Percentiles rank a stretch among this genome's conserved stretches.
Evolutionary conservation across 2,888 invertebrate genomes (phyloP).

Genomic region (Netelia virgata): DNA sequence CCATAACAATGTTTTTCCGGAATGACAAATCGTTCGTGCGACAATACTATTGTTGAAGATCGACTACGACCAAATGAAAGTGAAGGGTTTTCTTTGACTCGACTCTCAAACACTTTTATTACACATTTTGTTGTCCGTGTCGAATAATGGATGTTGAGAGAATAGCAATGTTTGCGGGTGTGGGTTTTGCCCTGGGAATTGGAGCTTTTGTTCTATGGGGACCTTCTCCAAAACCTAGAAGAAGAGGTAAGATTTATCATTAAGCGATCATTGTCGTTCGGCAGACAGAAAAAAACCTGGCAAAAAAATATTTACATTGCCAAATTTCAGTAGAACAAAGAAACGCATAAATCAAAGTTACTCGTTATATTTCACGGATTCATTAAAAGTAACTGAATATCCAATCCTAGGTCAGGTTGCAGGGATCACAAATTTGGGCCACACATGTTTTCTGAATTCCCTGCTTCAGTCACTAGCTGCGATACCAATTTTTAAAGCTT

Average conservation of each 20-base stretch:
- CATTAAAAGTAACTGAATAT: conserved; percentile 8
- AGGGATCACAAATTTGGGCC: conserved; percentile 95
- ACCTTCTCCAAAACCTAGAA: conserved; percentile 88
- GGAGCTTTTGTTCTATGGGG: conserved; percentile 95
- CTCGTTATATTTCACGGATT: background rate
- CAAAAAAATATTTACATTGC: too few species aligned
- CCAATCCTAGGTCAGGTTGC: conserved; percentile 89
- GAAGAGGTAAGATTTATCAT: conserved; percentile 79
- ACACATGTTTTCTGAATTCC: conserved; percentile 97
- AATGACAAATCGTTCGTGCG: background rate
- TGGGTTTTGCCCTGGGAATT: conserved; percentile 92
- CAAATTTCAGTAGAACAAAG: too few species aligned
- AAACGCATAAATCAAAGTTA: too few species aligned
- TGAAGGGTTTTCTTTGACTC: background rate
- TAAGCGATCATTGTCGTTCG: background rate
- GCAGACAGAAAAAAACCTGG: background rate
- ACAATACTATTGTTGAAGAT: background rate
- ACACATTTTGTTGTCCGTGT: conserved; percentile 16
- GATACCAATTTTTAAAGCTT: conserved; percentile 93
- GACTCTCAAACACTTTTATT: background rate
- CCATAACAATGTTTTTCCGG: background rate
- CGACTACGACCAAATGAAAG: background rate
- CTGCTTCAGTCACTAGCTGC: conserved; percentile 95
- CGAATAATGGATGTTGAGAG: conserved; percentile 89
- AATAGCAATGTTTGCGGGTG: conserved; percentile 91